Percentiles rank a stretch among this genome's conserved stretches.
These are phyloP conservation scores for Agrotis segetum DNA, from an alignment of 2,888 invertebrate genomes.

Conservation along the genomic window DNA sequence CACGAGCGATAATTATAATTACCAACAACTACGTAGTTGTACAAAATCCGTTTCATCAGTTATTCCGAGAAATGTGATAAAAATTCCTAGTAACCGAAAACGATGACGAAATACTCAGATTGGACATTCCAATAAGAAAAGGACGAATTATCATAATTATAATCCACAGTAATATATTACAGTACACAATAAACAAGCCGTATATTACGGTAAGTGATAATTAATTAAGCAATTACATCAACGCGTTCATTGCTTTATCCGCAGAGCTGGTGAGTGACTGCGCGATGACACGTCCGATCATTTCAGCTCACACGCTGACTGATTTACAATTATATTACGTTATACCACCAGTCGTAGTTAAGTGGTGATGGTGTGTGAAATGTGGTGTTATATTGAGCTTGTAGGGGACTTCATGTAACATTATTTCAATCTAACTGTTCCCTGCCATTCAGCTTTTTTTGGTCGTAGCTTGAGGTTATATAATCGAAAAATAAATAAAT, in stretches of 20 bases:
- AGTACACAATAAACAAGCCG: constrained; percentile 4
- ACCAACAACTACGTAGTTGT: not conserved
- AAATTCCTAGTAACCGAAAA: not conserved
- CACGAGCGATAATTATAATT: not conserved
- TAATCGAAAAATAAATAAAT: too few species aligned
- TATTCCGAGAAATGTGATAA: too few species aligned
- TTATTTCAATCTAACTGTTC: not conserved
- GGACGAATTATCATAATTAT: not conserved
- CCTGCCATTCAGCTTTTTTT: too few species aligned
- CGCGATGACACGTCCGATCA: constrained; percentile 45
- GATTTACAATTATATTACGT: constrained; percentile 35
- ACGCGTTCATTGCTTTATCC: constrained; percentile 42
- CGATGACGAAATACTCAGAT: not conserved
- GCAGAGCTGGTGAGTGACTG: constrained; percentile 36
- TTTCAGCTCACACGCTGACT: constrained; percentile 30
- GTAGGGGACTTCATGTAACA: not conserved
- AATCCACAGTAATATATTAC: constrained; percentile 1
- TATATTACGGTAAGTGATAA: constrained; percentile 28
- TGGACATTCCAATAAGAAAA: not conserved
- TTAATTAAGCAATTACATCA: constrained; percentile 51
- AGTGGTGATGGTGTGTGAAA: constrained; percentile 14
- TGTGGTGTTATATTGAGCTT: not conserved
- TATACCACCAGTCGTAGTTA: constrained; percentile 25
- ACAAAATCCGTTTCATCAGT: too few species aligned
- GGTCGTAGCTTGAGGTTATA: too few species aligned